These are phyloP conservation scores for Dolichopus griseipennis DNA, from an alignment of 2,888 invertebrate species.

Conservation along the genomic window DNA sequence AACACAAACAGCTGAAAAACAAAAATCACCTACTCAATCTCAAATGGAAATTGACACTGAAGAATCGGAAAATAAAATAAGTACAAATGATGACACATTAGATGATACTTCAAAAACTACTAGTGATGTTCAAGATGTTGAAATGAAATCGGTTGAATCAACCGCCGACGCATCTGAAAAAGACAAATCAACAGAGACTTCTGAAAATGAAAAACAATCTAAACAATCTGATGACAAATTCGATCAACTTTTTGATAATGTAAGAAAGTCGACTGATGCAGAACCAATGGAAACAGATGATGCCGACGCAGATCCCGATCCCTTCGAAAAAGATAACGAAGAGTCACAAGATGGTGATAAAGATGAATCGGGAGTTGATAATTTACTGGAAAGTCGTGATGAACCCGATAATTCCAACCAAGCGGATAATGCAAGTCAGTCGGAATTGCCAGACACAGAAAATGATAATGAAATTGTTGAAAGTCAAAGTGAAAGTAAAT, in stretches of 20 bases:
- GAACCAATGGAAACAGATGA: conserved; percentile 18
- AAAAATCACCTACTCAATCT: conserved; percentile 19
- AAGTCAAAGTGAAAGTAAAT: background rate
- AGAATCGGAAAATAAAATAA: conserved; percentile 15
- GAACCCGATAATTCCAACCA: conserved; percentile 17
- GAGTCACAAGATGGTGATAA: conserved; percentile 20
- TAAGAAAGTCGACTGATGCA: conserved; percentile 11
- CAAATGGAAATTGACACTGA: conserved; percentile 20
- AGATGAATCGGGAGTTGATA: conserved; percentile 15
- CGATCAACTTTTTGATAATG: conserved; percentile 12
- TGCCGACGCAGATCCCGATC: conserved; percentile 16
- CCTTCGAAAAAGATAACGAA: conserved; percentile 17
- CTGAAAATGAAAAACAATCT: conserved; percentile 22
- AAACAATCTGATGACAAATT: conserved; percentile 15
- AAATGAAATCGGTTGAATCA: conserved; percentile 21
- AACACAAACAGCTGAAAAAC: conserved; percentile 23
- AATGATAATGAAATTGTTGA: conserved; percentile 11
- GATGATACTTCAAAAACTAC: conserved; percentile 22
- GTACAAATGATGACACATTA: conserved; percentile 18
- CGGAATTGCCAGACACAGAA: background rate
- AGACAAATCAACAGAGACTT: conserved; percentile 23
- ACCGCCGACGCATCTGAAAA: conserved; percentile 20
- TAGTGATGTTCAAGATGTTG: conserved; percentile 24
- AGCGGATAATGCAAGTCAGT: conserved; percentile 10
- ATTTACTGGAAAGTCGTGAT: conserved; percentile 8